phyloP scores from a whole-genome alignment of 2,113 vertebrate species.

The Rhegmatorhina hoffmannsi region DNA sequence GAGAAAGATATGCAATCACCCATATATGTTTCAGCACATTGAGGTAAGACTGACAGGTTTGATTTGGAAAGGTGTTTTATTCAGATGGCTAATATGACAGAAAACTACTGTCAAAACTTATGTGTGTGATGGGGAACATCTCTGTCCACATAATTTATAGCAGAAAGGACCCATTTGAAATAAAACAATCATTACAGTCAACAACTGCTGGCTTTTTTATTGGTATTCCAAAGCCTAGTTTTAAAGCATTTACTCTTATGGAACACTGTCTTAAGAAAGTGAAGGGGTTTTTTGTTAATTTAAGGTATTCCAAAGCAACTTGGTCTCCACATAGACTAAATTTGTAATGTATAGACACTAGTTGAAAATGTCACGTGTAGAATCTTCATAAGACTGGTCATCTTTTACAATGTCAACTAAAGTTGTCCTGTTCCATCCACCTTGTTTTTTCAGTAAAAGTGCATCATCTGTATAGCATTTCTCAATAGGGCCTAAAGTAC shows the following conservation, averaged over 20 bases:
- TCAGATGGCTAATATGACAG: not conserved
- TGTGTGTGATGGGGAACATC: not conserved
- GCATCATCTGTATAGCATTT: rapidly evolving
- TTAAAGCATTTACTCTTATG: not conserved
- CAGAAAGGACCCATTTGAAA: not conserved
- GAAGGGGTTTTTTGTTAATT: not conserved
- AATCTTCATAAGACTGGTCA: not conserved
- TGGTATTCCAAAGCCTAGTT: not conserved
- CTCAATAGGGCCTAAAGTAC: not conserved
- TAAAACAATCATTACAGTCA: rapidly evolving
- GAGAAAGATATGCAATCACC: conserved; percentile 98
- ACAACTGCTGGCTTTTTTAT: not conserved
- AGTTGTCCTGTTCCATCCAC: not conserved
- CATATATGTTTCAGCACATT: conserved; percentile 98
- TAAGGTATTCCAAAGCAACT: not conserved
- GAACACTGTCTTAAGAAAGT: not conserved
- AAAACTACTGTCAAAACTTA: not conserved
- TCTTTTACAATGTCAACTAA: not conserved
- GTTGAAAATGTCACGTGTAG: not conserved
- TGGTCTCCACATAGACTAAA: not conserved
- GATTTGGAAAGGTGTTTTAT: not conserved
- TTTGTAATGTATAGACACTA: not conserved
- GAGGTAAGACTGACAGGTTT: conserved; percentile 71
- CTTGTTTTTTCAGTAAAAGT: not conserved
- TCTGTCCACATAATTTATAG: not conserved